Evolutionary conservation across 2,113 vertebrate genomes (phyloP), one percentile per base, ranked within the genome.

Genomic region (Syngnathus scovelli): DNA sequence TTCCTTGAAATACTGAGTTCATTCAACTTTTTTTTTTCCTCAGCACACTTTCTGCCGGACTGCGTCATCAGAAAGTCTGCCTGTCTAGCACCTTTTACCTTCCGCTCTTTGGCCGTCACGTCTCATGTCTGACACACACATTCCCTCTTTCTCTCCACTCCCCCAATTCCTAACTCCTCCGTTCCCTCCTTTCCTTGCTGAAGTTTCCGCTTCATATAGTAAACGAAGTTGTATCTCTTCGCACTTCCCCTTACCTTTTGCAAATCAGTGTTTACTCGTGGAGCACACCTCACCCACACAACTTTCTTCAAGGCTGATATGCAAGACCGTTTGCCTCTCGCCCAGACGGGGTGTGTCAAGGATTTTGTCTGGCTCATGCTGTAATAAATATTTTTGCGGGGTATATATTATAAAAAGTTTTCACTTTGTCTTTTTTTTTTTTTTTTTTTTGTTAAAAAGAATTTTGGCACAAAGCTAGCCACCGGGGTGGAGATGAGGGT

Each of bases 41-140:
- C 64, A 33, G 3, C 27, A 33, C 77, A 84, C 84, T 85, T 88
- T 86, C 82, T 87, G 69, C 77, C 83, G 74, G 67, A 73, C 74
- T 82, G 84, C 86, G 85, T 87, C 84, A 87, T 68, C 77, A 78
- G 72, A 78, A 77, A 49, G 62, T 66, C 54, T 68, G 61, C 48
- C 55, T 5, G 44, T 46, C 44, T 67, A 61, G 39, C 60, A 37
- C 64, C 58, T 19, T 63, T 56, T 56, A 60, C 67, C 77, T 81
- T 65, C 69, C 72, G 72, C 78, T 83, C 74, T 11, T 79, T 76
- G 71, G 55, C 58, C 66, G 65, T 71, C 49, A 33, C 71, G 59
- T 49, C 10, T 39, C 18, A 39, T 65, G 41, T 48, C 41, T 60
- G 39, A n/a, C 64, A 68, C 67, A 52, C 10, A n/a, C 12, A 46